Evolutionary conservation across 2,888 invertebrate genomes (phyloP), one percentile per base, ranked within the genome.

Genomic region (Theretra japonica): DNA sequence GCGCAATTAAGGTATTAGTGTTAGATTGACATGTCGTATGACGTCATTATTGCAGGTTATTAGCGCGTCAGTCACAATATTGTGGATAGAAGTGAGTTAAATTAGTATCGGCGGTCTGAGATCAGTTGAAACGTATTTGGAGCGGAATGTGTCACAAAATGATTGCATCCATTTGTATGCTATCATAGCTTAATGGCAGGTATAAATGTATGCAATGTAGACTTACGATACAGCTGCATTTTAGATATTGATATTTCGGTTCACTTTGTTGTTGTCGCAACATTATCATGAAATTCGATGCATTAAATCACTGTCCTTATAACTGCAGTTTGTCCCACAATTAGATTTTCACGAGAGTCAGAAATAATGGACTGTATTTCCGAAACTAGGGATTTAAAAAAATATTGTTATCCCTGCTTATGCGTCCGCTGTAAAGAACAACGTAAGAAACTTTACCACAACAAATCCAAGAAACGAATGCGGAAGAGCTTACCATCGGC

Each of bases 1-100:
- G 68, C 68, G 65, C 65, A 71, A 68, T 71, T 68, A 71, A 68
- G 68, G 58, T 68, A 71, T 71, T 71, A 71, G 68, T 68, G 58
- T 68, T 56, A 62, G 62, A 71, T 71, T 71, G 68, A 68, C 71
- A 71, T 71, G 71, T 71, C 23, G 68, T 71, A 28, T 71, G 58
- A 71, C 41, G 68, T 58, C 68, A 68, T 71, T 65, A 57, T 65
- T 71, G 48, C 65, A 23, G 71, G 58, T 59, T 60, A 70, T 60
- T 62, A 70, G 60, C 60, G 50, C 60, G 70, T 70, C 70, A 70
- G 59, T 71, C 65, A 65, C 60, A 65, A 65, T 71, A 71, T 62
- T 56, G 33, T 56, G 62, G 62, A 62, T 56, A 65, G 62, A 33
- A n/a, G 11, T 33, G 60, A 59, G 53, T 62, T 53, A 41, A 65